Conservation (phyloP, 2,113 vertebrate species). For the Calyptommatus sinebrachiatus region DNA sequence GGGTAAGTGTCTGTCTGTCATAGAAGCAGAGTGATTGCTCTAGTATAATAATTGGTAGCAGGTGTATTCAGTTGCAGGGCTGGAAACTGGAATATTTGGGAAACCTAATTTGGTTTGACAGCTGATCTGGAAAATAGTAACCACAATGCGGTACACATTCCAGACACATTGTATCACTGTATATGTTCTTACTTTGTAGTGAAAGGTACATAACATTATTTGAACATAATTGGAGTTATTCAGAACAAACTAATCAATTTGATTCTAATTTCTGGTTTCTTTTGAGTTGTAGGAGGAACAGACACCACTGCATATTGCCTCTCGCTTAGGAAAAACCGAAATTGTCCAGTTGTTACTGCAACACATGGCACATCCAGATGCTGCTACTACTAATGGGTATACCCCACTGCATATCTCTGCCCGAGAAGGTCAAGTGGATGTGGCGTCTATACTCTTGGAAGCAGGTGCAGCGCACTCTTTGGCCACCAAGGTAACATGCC, state of each 20-base stretch:
- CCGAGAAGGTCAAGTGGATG: conserved; percentile 92
- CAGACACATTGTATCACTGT: background rate
- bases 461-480: conserved; percentile 92
- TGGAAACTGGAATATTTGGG: too few relatives aligned
- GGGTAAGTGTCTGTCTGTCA: conserved; percentile 76
- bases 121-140: too few relatives aligned
- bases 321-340: conserved; percentile 95
- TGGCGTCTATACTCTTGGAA: conserved; percentile 89
- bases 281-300: conserved; percentile 91
- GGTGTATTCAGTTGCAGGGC: too few relatives aligned
- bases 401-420: conserved; percentile 95
- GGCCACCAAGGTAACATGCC: conserved; percentile 85
- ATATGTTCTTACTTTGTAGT: background rate
- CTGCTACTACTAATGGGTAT: conserved; percentile 92
- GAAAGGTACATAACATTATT: rapidly evolving
- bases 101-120: too few relatives aligned
- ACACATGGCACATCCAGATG: conserved; percentile 97
- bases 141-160: too few relatives aligned
- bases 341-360: conserved; percentile 95
- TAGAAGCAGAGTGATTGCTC: background rate
- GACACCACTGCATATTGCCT: conserved; percentile 95
- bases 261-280: conserved; percentile 35
- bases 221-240: rapidly evolving
- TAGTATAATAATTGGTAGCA: background rate
- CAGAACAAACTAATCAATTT: background rate